Evolutionary conservation across 2,888 invertebrate species (phyloP), one percentile per base, ranked within the genome.

Genomic region (Oligia latruncula): DNA sequence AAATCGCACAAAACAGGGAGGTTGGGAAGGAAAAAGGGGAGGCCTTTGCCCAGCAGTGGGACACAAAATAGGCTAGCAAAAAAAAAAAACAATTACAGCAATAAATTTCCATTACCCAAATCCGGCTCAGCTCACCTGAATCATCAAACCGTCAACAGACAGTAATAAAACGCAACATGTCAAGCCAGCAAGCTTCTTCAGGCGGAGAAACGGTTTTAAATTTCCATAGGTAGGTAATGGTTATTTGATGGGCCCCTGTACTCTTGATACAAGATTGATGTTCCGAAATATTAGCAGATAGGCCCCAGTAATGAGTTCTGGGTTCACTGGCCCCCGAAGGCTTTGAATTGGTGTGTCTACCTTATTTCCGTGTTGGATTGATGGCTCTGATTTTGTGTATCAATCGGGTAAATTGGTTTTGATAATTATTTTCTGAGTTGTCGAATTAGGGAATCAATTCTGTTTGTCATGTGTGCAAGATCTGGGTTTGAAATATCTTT

Each of bases 191-290:
- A 75, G 81, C 70, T 58, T 52, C 64, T 72, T 62, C 78, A 84
- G 77, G 79, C 77, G 70, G 65, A 78, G 86, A 77, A 89, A 80
- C 70, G 81, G 82, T 86, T 87, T 83, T 82, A 88, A 87, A 81
- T 88, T 83, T 78, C 83, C 85, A 81, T 77, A 84, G 86, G 90
- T 93, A 94, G 86, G 90, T 93, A 94, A 94, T 94, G 94, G 91
- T 83, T 92, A 93, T 94, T 94, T 94, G 92, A 94, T 94, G 93
- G 90, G 80, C 86, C 82, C 68, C 83, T 87, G 89, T 90, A 88
- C 90, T 89, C 84, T 90, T 92, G 92, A 93, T 93, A 91, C 89
- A 93, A 94, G 94, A 94, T 94, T 93, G 93, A 94, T 94, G 93
- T 81, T 72, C 86, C 80, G 79, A 89, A 91, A 92, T 93, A 93